phyloP scores from a whole-genome alignment of 2,888 invertebrate species.

The Sceliomorpha sp. region DNA sequence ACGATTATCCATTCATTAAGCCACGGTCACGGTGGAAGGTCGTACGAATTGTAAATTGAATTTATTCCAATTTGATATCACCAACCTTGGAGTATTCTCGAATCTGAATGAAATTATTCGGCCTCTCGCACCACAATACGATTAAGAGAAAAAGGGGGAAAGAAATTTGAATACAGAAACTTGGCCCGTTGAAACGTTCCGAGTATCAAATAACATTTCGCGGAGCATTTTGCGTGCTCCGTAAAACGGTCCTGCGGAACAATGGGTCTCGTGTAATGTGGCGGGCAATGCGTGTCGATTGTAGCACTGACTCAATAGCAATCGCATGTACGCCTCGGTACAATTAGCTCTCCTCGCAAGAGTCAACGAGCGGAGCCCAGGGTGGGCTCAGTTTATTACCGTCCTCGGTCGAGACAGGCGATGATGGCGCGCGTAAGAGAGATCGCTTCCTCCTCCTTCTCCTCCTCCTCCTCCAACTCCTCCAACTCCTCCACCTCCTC shows the following conservation, averaged over 20 bases:
- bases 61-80: too few species aligned
- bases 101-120: too few species aligned
- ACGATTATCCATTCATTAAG: too few species aligned
- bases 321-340: slow-evolving; percentile 26
- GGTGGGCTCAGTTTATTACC: slow-evolving; percentile 40
- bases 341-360: slow-evolving; percentile 30
- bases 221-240: slow-evolving; percentile 19
- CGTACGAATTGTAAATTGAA: too few species aligned
- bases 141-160: too few species aligned
- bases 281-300: slow-evolving; percentile 33
- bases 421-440: slow-evolving; percentile 21
- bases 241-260: slow-evolving; percentile 20
- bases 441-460: not conserved
- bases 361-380: slow-evolving; percentile 14
- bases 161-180: too few species aligned
- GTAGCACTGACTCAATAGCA: slow-evolving; percentile 26
- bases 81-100: too few species aligned
- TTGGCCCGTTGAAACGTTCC: slow-evolving; percentile 29
- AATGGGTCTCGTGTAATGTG: slow-evolving; percentile 17
- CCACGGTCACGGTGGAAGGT: too few species aligned
- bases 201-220: slow-evolving; percentile 31
- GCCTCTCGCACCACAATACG: too few species aligned
- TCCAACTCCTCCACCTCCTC: too few species aligned
- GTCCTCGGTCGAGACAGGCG: slow-evolving; percentile 20
- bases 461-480: too few species aligned